These are phyloP conservation scores for Centroberyx gerrardi DNA, from an alignment of 2,797 vertebrate genomes.

Conservation along the genomic window DNA sequence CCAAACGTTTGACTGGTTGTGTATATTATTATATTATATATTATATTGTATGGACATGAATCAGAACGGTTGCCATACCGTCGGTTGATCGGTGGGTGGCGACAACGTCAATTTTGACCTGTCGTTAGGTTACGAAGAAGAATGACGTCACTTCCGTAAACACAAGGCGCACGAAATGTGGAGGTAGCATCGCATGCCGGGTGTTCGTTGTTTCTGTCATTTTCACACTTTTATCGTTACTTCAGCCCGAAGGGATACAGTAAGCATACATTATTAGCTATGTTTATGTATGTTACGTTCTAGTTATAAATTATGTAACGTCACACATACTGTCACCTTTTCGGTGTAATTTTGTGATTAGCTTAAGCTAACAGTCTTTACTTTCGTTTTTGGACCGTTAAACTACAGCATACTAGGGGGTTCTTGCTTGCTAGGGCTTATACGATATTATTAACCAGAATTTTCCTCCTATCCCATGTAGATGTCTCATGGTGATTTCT, in stretches of 20 bases:
- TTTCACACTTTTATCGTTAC: neutral
- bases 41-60: neutral
- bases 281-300: neutral
- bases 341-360: neutral
- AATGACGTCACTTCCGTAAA: slow-evolving; percentile 71
- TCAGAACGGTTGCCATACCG: neutral
- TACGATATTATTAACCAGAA: neutral
- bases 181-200: neutral
- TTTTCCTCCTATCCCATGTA: slow-evolving; percentile 32
- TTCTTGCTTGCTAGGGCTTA: too few relatives aligned
- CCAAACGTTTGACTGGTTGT: too few relatives aligned
- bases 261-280: slow-evolving; percentile 6
- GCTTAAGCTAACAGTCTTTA: too few relatives aligned
- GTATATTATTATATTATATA: too few relatives aligned
- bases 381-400: too few relatives aligned
- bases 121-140: neutral
- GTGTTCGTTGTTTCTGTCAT: neutral
- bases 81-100: neutral
- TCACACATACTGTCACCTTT: neutral
- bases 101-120: neutral
- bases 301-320: neutral
- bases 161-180: slow-evolving; percentile 16
- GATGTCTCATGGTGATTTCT: slow-evolving; percentile 60
- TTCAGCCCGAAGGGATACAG: slow-evolving; percentile 15
- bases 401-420: too few relatives aligned